Evolutionary conservation across 2,113 vertebrate genomes (phyloP).

Genomic region (Cyanocitta stelleri): DNA sequence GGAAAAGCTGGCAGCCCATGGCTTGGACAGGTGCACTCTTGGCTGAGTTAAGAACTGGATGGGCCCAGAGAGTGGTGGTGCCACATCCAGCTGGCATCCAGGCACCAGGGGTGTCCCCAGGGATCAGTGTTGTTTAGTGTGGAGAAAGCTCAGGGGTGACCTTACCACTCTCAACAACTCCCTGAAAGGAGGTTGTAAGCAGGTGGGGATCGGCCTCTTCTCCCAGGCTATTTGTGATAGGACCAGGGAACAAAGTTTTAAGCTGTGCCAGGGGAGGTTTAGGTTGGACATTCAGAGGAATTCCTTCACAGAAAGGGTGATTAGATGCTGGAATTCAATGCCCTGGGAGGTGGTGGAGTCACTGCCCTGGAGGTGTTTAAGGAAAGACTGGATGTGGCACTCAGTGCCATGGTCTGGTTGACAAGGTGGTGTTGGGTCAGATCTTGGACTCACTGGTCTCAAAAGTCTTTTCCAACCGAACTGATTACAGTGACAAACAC

Average conservation of each 20-base stretch:
- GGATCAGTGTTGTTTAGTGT: background rate
- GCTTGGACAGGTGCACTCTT: background rate
- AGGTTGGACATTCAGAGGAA: background rate
- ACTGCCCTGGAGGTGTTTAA: background rate
- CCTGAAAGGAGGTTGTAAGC: background rate
- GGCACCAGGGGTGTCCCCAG: background rate
- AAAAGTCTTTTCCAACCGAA: rapidly evolving
- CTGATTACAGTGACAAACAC: background rate
- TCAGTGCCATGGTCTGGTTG: background rate
- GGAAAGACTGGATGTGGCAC: background rate
- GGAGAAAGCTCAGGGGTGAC: background rate
- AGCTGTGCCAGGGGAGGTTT: background rate
- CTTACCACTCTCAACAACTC: background rate
- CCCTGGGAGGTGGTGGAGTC: background rate
- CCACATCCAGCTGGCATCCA: background rate
- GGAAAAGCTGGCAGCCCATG: background rate
- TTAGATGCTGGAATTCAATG: background rate
- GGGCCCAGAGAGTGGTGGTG: background rate
- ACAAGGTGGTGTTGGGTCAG: background rate
- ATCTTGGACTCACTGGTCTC: background rate
- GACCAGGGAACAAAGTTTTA: background rate
- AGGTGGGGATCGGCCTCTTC: background rate
- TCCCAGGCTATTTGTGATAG: background rate
- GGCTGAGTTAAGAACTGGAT: background rate
- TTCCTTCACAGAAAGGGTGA: background rate